Conservation (phyloP, 2,113 vertebrate genomes). For the Fregetta grallaria region DNA sequence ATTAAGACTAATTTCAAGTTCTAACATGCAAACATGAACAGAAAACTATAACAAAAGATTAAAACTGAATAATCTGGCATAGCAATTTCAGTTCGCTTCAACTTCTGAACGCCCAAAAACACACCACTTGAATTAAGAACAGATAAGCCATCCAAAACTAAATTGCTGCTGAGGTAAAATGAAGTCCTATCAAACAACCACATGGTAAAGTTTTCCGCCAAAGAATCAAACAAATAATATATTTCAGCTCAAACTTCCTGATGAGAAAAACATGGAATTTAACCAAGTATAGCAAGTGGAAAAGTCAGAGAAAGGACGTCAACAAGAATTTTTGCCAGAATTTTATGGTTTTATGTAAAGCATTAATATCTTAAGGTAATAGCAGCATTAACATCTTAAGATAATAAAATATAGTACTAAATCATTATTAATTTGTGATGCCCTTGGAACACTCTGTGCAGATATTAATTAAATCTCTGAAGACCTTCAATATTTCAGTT, state of each 20-base stretch:
- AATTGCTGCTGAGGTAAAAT: not conserved
- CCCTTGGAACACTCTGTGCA: not conserved
- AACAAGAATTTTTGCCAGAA: not conserved
- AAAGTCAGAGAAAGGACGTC: not conserved
- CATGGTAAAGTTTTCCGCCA: not conserved
- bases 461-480: not conserved
- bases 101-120: not conserved
- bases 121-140: not conserved
- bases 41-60: not conserved
- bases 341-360: not conserved
- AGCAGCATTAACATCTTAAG: not conserved
- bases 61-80: not conserved
- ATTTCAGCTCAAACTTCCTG: not conserved
- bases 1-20: not conserved
- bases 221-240: not conserved
- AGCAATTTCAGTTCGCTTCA: not conserved
- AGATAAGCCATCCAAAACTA: not conserved
- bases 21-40: not conserved
- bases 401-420: not conserved
- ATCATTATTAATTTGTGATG: not conserved
- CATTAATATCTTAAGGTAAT: not conserved
- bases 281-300: not conserved
- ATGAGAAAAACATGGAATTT: not conserved
- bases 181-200: not conserved
- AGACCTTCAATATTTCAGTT: not conserved